phyloP scores from a whole-genome alignment of 2,888 invertebrate species.

The Diplazon laetatorius region DNA sequence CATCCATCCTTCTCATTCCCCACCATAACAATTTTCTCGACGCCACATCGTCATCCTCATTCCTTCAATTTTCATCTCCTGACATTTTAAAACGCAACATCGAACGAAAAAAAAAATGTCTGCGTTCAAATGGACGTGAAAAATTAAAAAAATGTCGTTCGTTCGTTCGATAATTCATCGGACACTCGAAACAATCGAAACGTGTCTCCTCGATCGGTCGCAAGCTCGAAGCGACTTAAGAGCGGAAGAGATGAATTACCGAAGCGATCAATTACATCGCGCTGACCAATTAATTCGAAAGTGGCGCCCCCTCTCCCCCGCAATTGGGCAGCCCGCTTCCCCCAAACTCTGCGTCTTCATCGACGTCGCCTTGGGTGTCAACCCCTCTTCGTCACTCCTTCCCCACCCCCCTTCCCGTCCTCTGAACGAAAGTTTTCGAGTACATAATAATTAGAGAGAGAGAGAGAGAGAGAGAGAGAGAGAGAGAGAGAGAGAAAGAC shows the following conservation, averaged over 20 bases:
- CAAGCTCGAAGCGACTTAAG: conserved; percentile 64
- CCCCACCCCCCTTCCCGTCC: too few relatives aligned
- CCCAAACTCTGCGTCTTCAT: neutral
- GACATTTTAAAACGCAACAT: too few relatives aligned
- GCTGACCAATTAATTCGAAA: conserved; percentile 65
- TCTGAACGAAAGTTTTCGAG: conserved; percentile 25
- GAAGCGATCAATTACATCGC: too few relatives aligned
- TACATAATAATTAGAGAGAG: conserved; percentile 38
- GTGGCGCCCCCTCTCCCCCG: neutral
- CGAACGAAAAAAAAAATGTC: too few relatives aligned
- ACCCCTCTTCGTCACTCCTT: neutral
- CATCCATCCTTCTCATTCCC: conserved; percentile 17
- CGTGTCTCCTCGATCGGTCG: too few relatives aligned
- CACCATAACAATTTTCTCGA: conserved; percentile 16
- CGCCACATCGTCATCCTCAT: conserved; percentile 5
- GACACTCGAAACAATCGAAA: too few relatives aligned
- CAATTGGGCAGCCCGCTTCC: neutral
- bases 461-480: conserved; percentile 24
- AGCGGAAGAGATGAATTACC: conserved; percentile 67
- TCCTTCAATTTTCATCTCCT: conserved; percentile 22
- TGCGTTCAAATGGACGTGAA: conserved; percentile 33
- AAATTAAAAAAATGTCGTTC: conserved; percentile 8
- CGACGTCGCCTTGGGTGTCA: conserved; percentile 5
- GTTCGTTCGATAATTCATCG: too few relatives aligned
- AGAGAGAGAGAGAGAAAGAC: neutral